A percentile compares a stretch with the other conserved stretches of the same genome.
Evolutionary conservation across 2,797 vertebrate genomes (phyloP).

Genomic region (Benthosema pterotum): DNA sequence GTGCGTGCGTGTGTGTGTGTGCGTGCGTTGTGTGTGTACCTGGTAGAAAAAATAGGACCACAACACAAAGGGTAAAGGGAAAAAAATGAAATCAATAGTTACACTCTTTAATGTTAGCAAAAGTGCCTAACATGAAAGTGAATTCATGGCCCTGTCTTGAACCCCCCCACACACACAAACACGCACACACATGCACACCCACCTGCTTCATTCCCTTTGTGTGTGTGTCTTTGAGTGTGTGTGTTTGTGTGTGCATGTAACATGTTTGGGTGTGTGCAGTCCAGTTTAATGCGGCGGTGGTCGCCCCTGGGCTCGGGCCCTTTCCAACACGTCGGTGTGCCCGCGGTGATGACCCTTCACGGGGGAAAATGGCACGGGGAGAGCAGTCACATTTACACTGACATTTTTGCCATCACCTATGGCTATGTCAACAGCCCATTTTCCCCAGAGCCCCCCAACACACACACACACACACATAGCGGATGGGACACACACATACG

Average conservation of each 20-base stretch:
- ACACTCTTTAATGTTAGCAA: slow-evolving; percentile 62
- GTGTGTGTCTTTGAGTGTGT: not conserved
- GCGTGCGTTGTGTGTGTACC: slow-evolving; percentile 43
- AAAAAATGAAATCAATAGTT: slow-evolving; percentile 79
- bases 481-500: not conserved
- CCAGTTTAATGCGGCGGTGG: slow-evolving; percentile 78
- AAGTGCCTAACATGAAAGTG: slow-evolving; percentile 80
- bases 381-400: slow-evolving; percentile 83
- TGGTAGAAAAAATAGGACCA: slow-evolving; percentile 64
- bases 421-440: slow-evolving; percentile 80
- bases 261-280: slow-evolving; percentile 44
- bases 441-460: slow-evolving; percentile 17
- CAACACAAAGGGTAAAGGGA: slow-evolving; percentile 67
- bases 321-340: slow-evolving; percentile 77
- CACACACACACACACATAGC: not conserved
- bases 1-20: slow-evolving; percentile 45
- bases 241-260: slow-evolving; percentile 36
- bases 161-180: slow-evolving; percentile 14
- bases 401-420: slow-evolving; percentile 86
- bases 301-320: slow-evolving; percentile 69
- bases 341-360: slow-evolving; percentile 80
- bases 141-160: slow-evolving; percentile 65
- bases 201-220: no score
- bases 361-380: slow-evolving; percentile 75
- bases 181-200: no score